Base-by-base conservation (phyloP, 1,140 invertebrate genomes). In the Microplitis mediator region DNA sequence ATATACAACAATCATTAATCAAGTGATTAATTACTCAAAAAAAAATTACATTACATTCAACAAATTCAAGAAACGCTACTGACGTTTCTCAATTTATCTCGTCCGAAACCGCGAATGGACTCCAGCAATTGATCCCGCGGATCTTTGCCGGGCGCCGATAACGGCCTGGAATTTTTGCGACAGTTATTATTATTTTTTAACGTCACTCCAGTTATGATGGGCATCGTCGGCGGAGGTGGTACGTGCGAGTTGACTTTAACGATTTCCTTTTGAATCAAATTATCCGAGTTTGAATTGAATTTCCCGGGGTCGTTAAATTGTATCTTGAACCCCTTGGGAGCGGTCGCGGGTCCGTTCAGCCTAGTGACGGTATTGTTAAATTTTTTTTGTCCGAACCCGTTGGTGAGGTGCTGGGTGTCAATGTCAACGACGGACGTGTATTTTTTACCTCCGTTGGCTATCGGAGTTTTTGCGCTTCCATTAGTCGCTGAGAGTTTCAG, bases 21-120 rank as follows among this genome's bases (percentile, higher is more conserved):
- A 4, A 39, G 9, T 39, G 9, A 39, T 39, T 39, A 45, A 45
- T 45, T 45, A 45, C 6, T 45, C 6, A 45, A 45, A 45, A 39
- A 39, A 39, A 45, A 45, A 45, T 9, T 8, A 39, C 6, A 56
- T n/a, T 6, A 56, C 9, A 23, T 13, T 56, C 39, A 16, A 66
- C 11, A 66, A 51, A 51, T 51, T 72, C 65, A 72, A 14, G 66
- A 69, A 8, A 60, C n/a, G 23, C 23, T 65, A 35, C 39, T 71
- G 8, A 90, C 88, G 79, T 88, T 88, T 75, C 86, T 89, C 32
- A 93, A 81, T 34, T 87, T 88, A 62, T 87, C 86, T 58, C 87
- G 87, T 9, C 91, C 90, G 77, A 94, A 94, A 77, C 89, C 91
- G 74, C 92, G 85, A 73, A 95, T 95, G 6, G 92, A 91, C n/a